phyloP scores from a whole-genome alignment of 2,113 vertebrate genomes.

The Petrocephalus zakoni region DNA sequence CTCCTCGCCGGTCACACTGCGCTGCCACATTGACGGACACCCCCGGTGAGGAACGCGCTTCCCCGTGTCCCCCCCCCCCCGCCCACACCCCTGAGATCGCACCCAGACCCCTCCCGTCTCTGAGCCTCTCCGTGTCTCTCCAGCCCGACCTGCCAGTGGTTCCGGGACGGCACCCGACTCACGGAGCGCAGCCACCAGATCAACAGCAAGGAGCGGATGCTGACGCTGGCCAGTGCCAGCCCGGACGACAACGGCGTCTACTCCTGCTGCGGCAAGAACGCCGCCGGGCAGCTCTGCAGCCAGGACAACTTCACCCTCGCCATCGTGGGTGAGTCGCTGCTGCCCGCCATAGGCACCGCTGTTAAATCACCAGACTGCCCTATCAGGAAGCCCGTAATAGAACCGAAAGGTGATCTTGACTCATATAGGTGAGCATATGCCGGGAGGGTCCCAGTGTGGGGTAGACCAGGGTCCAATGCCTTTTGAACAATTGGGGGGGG shows the following conservation, averaged over 20 bases:
- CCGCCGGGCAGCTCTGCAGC: constrained; percentile 67
- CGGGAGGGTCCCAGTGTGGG: not conserved
- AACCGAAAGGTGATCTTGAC: no score
- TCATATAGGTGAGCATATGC: not conserved
- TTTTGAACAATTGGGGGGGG: not conserved
- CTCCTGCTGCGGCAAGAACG: constrained; percentile 73
- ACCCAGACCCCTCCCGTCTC: not conserved
- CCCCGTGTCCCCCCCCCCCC: not conserved
- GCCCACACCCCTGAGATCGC: no score
- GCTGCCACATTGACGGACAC: constrained; percentile 76
- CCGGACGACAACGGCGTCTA: constrained; percentile 71
- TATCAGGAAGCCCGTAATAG: not conserved
- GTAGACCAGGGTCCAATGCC: not conserved
- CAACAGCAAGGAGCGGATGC: constrained; percentile 71
- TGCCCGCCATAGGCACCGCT: not conserved
- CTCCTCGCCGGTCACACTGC: constrained; percentile 63
- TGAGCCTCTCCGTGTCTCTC: not conserved
- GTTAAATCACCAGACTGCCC: not conserved
- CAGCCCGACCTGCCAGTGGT: constrained; percentile 76
- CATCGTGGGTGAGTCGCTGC: constrained; percentile 63
- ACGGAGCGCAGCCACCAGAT: constrained; percentile 58
- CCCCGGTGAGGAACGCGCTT: constrained; percentile 65
- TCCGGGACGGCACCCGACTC: constrained; percentile 58
- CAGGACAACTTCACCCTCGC: constrained; percentile 69
- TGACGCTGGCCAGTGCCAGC: constrained; percentile 58